phyloP scores from a whole-genome alignment of 2,888 invertebrate genomes.

The Synergus laeviventris region DNA sequence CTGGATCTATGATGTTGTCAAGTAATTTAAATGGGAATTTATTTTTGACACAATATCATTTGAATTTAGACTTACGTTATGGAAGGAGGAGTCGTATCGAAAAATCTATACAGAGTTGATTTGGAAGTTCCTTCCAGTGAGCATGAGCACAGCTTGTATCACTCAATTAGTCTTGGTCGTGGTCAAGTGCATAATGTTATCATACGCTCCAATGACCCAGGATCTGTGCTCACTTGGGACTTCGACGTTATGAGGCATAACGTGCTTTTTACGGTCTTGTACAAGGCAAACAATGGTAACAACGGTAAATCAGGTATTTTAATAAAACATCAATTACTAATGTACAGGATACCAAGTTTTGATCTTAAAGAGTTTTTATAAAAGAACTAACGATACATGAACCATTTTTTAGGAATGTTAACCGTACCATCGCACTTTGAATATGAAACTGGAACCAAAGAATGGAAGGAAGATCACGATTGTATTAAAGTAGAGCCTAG shows the following conservation, averaged over 20 bases:
- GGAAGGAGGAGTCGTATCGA: constrained; percentile 93
- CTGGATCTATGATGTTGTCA: neutral
- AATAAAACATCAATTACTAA: neutral
- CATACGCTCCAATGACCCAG: constrained; percentile 88
- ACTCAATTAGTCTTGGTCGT: constrained; percentile 82
- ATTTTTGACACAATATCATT: constrained; percentile 1
- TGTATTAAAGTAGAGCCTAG: constrained; percentile 88
- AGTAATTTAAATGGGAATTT: neutral
- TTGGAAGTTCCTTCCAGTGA: constrained; percentile 73
- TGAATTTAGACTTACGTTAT: constrained; percentile 84
- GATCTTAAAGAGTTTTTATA: too few relatives aligned
- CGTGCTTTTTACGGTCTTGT: constrained; percentile 88
- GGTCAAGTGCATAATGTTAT: constrained; percentile 87
- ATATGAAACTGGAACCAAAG: constrained; percentile 67
- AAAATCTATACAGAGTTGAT: constrained; percentile 84
- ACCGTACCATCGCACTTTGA: constrained; percentile 58
- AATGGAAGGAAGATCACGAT: constrained; percentile 87
- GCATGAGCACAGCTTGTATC: constrained; percentile 84
- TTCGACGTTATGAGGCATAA: constrained; percentile 95
- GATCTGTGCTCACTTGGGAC: constrained; percentile 96
- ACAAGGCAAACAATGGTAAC: constrained; percentile 67
- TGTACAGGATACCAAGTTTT: neutral
- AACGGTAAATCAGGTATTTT: constrained; percentile 44
- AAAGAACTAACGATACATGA: neutral
- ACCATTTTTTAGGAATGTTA: constrained; percentile 50